A percentile compares a stretch with the other conserved stretches of the same genome.
Conservation (phyloP, 2,797 vertebrate genomes). For the Siniperca undulata region DNA sequence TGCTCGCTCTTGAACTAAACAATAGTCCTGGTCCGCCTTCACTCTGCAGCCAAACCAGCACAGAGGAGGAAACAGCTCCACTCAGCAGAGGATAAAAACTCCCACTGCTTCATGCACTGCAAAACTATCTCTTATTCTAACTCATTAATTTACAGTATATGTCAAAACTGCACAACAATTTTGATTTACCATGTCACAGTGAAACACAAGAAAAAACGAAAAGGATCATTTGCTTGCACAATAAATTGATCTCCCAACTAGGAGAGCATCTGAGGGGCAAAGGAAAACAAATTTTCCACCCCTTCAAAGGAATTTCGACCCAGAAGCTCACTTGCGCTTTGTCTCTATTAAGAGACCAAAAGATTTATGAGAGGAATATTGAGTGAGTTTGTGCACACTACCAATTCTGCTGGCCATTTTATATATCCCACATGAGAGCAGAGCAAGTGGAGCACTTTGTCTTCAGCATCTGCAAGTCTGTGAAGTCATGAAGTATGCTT, state of each 20-base stretch:
- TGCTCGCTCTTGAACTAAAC: conserved; percentile 21
- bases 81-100: conserved; percentile 25
- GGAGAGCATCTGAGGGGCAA: conserved; percentile 29
- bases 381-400: conserved; percentile 41
- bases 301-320: conserved; percentile 53
- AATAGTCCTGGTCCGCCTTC: conserved; percentile 1
- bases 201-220: conserved; percentile 12
- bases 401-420: conserved; percentile 45
- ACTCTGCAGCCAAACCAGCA: not conserved
- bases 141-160: conserved; percentile 35
- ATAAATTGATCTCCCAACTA: conserved; percentile 53
- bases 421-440: conserved; percentile 52
- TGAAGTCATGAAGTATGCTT: conserved; percentile 31
- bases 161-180: conserved; percentile 30
- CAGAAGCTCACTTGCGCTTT: conserved; percentile 58
- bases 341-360: conserved; percentile 66
- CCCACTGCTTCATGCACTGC: conserved; percentile 11
- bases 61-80: conserved; percentile 24
- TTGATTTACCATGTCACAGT: conserved; percentile 7
- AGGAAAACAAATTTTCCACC: conserved; percentile 52
- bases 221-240: conserved; percentile 42
- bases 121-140: conserved; percentile 20
- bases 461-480: conserved; percentile 29
- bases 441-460: conserved; percentile 57
- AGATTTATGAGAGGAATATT: conserved; percentile 70